Evolutionary conservation across 1,140 invertebrate species (phyloP).

Genomic region (Galleria mellonella): DNA sequence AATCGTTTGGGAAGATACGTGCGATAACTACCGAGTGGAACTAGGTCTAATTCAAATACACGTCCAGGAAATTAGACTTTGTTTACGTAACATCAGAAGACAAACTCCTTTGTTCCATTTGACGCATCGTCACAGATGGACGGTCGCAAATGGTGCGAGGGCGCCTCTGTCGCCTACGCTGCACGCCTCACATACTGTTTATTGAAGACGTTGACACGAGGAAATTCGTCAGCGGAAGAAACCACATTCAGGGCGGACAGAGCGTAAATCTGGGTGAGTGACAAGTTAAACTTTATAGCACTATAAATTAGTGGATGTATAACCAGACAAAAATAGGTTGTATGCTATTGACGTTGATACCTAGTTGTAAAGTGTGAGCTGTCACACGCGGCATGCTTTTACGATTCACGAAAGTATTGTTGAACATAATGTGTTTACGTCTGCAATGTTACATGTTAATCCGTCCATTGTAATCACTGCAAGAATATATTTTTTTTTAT

Average conservation of each 20-base stretch:
- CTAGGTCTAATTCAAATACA: conserved; percentile 22
- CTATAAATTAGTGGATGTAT: conserved; percentile 67
- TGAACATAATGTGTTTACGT: conserved; percentile 2
- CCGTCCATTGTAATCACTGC: not conserved
- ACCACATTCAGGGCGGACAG: conserved; percentile 59
- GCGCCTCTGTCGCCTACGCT: conserved; percentile 52
- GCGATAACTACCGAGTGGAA: too few relatives aligned
- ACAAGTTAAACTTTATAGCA: conserved; percentile 69
- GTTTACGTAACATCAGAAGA: conserved; percentile 58
- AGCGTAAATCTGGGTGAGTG: conserved; percentile 64
- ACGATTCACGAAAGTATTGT: conserved; percentile 13
- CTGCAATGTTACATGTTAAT: not conserved
- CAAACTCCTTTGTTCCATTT: conserved; percentile 54
- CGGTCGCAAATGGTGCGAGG: conserved; percentile 38
- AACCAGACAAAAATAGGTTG: conserved; percentile 48
- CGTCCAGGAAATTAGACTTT: conserved; percentile 62
- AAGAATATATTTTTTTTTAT: too few relatives aligned
- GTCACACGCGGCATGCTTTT: conserved; percentile 39
- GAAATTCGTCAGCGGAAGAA: conserved; percentile 65
- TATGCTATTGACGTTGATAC: conserved; percentile 43
- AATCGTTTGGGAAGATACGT: too few relatives aligned
- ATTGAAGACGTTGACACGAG: conserved; percentile 56
- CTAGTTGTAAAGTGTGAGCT: conserved; percentile 54
- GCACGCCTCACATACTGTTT: conserved; percentile 41
- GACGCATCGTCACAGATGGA: conserved; percentile 43